Percentiles rank a stretch among this genome's conserved stretches.
Evolutionary conservation across 2,888 invertebrate genomes (phyloP).

Genomic region (Apodemia zela): DNA sequence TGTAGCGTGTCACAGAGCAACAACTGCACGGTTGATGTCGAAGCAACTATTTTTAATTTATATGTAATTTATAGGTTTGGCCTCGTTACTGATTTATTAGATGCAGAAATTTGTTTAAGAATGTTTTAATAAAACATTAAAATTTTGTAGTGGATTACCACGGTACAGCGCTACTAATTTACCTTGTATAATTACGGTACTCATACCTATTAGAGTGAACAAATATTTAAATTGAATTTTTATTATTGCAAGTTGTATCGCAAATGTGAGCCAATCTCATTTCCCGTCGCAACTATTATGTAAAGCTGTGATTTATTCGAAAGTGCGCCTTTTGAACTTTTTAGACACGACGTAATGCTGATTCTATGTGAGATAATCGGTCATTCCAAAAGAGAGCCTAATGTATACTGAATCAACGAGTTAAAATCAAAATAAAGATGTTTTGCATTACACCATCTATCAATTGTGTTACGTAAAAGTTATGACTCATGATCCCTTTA

Average conservation of each 20-base stretch:
- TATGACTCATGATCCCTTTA: too few relatives aligned
- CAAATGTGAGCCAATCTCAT: constrained; percentile 7
- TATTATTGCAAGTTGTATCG: not conserved
- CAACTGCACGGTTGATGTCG: too few relatives aligned
- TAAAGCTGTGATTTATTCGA: constrained; percentile 19
- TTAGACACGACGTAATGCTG: constrained; percentile 31
- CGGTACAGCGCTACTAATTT: not conserved
- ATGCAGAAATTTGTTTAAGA: not conserved
- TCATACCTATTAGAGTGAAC: not conserved
- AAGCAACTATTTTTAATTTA: not conserved
- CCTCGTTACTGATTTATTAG: not conserved
- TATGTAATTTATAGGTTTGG: not conserved
- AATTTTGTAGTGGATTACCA: not conserved
- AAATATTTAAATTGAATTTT: not conserved
- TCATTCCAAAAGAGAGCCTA: not conserved
- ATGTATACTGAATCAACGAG: not conserved
- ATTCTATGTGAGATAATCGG: constrained; percentile 27
- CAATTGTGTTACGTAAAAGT: too few relatives aligned
- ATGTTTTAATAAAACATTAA: not conserved
- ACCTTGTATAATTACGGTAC: not conserved
- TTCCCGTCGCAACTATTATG: constrained; percentile 1
- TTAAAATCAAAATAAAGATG: too few relatives aligned
- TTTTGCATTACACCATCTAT: too few relatives aligned
- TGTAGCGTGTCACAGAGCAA: too few relatives aligned
- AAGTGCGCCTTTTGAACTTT: constrained; percentile 29